These are phyloP conservation scores for Rhopilema esculentum DNA, from an alignment of 30 jellyfish, hydroid and myxozoan species.

Conservation along the genomic window DNA sequence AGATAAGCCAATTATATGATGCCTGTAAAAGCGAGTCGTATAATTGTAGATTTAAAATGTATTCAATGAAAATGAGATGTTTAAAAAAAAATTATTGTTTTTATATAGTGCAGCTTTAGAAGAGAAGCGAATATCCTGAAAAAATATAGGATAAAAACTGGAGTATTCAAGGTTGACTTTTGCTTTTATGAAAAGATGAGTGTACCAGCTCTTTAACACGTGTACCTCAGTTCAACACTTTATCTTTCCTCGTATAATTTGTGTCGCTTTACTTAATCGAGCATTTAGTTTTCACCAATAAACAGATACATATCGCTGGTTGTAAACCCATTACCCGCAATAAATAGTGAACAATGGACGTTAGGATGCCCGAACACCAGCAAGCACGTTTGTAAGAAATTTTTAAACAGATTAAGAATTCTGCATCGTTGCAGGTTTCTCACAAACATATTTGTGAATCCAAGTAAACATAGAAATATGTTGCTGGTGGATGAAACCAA, in stretches of 20 bases:
- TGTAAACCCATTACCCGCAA: neutral
- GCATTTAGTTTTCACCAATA: neutral
- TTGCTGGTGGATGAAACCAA: neutral
- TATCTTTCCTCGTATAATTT: neutral
- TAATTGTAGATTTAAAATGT: too few species aligned
- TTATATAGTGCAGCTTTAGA: too few species aligned
- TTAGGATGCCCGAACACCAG: neutral
- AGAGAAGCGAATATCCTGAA: too few species aligned
- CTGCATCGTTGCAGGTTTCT: neutral
- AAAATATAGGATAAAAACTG: too few species aligned
- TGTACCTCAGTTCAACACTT: neutral
- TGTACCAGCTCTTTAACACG: too few species aligned
- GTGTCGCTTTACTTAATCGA: neutral
- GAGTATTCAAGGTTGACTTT: too few species aligned
- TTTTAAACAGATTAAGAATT: neutral
- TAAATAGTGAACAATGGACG: neutral
- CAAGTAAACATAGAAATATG: neutral
- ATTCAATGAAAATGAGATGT: too few species aligned
- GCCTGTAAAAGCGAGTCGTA: too few species aligned
- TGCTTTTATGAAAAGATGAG: too few species aligned
- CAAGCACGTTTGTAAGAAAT: neutral
- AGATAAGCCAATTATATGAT: too few species aligned
- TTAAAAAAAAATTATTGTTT: too few species aligned
- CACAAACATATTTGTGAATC: neutral
- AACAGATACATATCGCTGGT: neutral